phyloP scores from a whole-genome alignment of 2,113 vertebrate species.

The Lophius piscatorius region DNA sequence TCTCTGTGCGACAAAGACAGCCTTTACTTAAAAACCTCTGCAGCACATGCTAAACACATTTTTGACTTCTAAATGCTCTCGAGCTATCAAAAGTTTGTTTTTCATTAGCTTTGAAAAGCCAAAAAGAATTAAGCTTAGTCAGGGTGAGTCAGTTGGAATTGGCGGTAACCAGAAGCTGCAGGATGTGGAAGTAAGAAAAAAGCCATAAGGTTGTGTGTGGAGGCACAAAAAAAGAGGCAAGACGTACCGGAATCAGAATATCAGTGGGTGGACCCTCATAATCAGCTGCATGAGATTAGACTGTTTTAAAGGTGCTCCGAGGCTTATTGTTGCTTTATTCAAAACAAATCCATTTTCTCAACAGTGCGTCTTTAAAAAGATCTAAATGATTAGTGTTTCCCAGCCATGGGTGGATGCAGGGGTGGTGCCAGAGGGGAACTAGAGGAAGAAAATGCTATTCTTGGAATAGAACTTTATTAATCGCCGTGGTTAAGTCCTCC shows the following conservation, averaged over 20 bases:
- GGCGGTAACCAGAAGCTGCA: slow-evolving; percentile 51
- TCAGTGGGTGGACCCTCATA: slow-evolving; percentile 4
- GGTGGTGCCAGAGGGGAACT: too few relatives aligned
- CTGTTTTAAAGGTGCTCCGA: too few relatives aligned
- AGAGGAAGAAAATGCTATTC: too few relatives aligned
- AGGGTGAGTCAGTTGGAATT: slow-evolving; percentile 49
- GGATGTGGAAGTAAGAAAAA: slow-evolving; percentile 57
- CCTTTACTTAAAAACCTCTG: slow-evolving; percentile 44
- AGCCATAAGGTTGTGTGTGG: slow-evolving; percentile 37
- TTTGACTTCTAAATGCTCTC: slow-evolving; percentile 40
- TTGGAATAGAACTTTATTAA: too few relatives aligned
- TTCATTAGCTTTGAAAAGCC: slow-evolving; percentile 65
- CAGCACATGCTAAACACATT: slow-evolving; percentile 46
- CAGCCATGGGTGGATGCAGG: too few relatives aligned
- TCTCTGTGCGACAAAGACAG: slow-evolving; percentile 30
- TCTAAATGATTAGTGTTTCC: too few relatives aligned
- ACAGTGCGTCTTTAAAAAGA: too few relatives aligned
- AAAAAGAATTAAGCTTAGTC: slow-evolving; percentile 28
- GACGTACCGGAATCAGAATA: slow-evolving; percentile 32
- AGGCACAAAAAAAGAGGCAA: slow-evolving; percentile 42
- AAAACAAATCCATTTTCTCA: too few relatives aligned
- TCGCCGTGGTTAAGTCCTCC: too few relatives aligned
- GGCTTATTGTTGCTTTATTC: too few relatives aligned
- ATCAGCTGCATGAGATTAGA: too few relatives aligned
- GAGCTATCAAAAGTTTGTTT: slow-evolving; percentile 64